phyloP scores from a whole-genome alignment of 2,888 invertebrate genomes.

The Bombylius major region DNA sequence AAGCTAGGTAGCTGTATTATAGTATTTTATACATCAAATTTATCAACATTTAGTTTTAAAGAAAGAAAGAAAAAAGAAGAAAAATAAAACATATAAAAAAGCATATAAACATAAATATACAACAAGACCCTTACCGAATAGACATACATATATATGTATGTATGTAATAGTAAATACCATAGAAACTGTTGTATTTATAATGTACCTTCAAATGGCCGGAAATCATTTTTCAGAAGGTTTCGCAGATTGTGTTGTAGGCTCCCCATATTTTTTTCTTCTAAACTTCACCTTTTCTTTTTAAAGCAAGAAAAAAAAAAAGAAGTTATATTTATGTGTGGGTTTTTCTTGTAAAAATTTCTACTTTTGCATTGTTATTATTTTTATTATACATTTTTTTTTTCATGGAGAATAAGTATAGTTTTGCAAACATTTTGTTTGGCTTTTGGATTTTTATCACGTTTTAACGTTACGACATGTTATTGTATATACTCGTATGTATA shows the following conservation, averaged over 20 bases:
- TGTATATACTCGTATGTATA: not conserved
- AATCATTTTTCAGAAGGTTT: slow-evolving; percentile 2
- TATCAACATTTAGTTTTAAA: too few species aligned
- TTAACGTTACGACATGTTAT: slow-evolving; percentile 11
- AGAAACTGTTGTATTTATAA: not conserved
- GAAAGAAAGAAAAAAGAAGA: too few species aligned
- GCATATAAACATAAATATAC: not conserved
- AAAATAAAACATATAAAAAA: too few species aligned
- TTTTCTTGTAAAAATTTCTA: too few species aligned
- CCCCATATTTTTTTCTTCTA: not conserved
- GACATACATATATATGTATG: not conserved
- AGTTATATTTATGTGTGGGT: too few species aligned
- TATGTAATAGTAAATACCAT: too few species aligned
- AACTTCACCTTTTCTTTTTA: not conserved
- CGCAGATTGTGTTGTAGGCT: not conserved
- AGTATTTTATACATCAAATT: too few species aligned
- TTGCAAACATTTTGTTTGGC: not conserved
- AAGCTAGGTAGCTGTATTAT: not conserved
- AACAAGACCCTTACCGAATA: not conserved
- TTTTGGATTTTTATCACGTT: slow-evolving; percentile 11
- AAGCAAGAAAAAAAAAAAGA: too few species aligned
- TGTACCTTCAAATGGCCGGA: not conserved
- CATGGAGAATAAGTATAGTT: not conserved
- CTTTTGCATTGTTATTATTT: too few species aligned
- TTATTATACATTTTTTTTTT: not conserved